These are phyloP conservation scores for Conger conger DNA, from an alignment of 2,113 vertebrate genomes.

Conservation along the genomic window DNA sequence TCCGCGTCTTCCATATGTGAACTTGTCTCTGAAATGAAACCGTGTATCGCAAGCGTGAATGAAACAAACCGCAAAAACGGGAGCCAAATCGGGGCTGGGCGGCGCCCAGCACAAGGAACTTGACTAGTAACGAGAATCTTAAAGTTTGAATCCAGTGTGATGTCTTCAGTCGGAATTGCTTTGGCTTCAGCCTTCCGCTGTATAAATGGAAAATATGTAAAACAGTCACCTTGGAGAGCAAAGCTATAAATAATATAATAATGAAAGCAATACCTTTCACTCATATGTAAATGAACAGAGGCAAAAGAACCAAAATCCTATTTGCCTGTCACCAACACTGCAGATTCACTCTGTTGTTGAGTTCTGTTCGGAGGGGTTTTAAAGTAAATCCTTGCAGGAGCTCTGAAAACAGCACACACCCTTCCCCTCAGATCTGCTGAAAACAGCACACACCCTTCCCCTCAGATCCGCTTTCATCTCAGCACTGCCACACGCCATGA, in stretches of 20 bases:
- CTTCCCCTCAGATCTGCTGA: not conserved
- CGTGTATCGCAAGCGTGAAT: no score
- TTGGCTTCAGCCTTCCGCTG: not conserved
- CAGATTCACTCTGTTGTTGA: not conserved
- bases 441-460: not conserved
- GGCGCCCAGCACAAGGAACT: no score
- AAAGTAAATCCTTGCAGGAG: not conserved
- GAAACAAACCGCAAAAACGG: no score
- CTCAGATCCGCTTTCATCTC: not conserved
- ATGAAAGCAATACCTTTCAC: not conserved
- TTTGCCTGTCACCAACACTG: not conserved
- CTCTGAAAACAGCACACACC: not conserved
- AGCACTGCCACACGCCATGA: not conserved
- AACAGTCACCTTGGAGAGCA: not conserved
- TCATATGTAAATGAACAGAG: not conserved
- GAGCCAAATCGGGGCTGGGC: no score
- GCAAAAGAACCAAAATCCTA: not conserved
- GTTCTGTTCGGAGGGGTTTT: not conserved
- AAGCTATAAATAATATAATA: not conserved
- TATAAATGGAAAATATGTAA: not conserved
- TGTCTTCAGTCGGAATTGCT: not conserved
- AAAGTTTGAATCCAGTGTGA: not conserved
- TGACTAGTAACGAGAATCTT: not conserved
- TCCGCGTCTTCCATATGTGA: no score
- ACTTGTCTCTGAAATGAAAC: no score